Conservation (phyloP, 2,113 vertebrate species). For the Ardeotis arabs region DNA sequence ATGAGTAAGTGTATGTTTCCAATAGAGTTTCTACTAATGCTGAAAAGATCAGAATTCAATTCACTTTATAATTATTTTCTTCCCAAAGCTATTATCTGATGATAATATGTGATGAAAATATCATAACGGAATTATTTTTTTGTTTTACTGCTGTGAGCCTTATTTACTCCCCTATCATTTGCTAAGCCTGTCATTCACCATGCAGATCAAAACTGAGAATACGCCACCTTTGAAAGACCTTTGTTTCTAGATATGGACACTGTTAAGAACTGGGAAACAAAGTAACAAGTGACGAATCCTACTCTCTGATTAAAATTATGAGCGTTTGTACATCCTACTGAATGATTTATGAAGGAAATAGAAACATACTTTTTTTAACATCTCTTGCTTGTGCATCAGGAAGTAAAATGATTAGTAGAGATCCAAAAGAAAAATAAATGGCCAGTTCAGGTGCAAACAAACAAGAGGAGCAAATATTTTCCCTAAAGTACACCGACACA, state of each 20-base stretch:
- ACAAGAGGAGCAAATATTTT: background rate
- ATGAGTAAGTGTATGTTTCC: background rate
- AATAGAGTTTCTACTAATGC: background rate
- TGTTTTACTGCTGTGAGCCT: background rate
- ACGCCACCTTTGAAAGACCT: background rate
- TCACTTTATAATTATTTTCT: background rate
- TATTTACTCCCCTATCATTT: background rate
- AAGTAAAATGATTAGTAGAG: background rate
- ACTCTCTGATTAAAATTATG: background rate
- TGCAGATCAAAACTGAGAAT: background rate
- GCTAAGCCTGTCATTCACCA: background rate
- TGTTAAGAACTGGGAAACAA: background rate
- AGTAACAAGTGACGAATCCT: background rate
- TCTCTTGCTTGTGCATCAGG: background rate
- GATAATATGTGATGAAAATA: background rate
- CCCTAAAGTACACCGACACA: accelerated
- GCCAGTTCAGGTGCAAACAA: background rate
- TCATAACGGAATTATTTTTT: background rate
- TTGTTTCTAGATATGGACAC: accelerated
- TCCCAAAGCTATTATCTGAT: background rate
- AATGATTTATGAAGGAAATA: background rate
- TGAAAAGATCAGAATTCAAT: background rate
- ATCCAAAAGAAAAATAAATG: background rate
- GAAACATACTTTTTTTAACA: background rate
- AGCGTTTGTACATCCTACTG: background rate